These are phyloP conservation scores for Cheilosia variabilis DNA, from an alignment of 2,888 invertebrate genomes.

Conservation along the genomic window DNA sequence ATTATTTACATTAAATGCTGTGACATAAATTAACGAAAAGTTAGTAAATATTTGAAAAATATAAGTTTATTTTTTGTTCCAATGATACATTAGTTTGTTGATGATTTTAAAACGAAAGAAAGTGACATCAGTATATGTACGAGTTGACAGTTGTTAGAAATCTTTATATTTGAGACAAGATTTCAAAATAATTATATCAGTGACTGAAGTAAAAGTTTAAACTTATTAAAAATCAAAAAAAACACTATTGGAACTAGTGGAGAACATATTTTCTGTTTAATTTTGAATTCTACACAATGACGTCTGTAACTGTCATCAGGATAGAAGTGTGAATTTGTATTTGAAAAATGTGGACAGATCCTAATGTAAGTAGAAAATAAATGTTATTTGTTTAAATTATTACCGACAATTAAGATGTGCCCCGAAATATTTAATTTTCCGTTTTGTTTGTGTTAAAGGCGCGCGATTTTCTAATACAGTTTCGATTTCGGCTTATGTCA, in stretches of 20 bases:
- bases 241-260: conserved; percentile 18
- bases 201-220: conserved; percentile 31
- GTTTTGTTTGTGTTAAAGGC: conserved; percentile 45
- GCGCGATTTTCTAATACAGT: conserved; percentile 54
- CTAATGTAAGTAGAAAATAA: conserved; percentile 64
- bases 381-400: neutral
- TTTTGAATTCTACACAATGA: conserved; percentile 66
- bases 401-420: neutral
- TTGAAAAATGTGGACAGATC: conserved; percentile 75
- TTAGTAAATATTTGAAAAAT: conserved; percentile 24
- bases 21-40: conserved; percentile 41
- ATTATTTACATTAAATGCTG: conserved; percentile 35
- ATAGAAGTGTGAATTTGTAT: conserved; percentile 71
- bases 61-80: conserved; percentile 5
- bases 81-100: conserved; percentile 5
- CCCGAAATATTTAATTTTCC: no score
- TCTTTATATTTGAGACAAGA: conserved; percentile 28
- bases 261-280: conserved; percentile 20
- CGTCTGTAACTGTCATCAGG: conserved; percentile 74
- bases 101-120: conserved; percentile 38
- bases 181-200: neutral
- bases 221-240: neutral
- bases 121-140: conserved; percentile 54
- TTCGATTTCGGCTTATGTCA: neutral
- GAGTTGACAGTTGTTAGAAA: conserved; percentile 63